phyloP scores from a whole-genome alignment of 2,888 invertebrate genomes.

The Chymomyza procnemis region DNA sequence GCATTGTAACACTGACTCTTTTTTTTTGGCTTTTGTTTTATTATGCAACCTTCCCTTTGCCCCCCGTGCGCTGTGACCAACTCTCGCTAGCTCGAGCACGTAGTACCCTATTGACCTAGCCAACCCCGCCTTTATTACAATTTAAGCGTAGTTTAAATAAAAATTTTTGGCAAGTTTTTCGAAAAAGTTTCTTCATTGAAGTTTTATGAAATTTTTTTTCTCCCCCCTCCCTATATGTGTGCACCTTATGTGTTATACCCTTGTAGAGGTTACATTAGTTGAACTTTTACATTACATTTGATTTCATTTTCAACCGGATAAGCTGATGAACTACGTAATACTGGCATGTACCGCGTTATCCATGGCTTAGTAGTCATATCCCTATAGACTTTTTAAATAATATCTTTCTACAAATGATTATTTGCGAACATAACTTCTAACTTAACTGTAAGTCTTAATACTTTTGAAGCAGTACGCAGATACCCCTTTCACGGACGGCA shows the following conservation, averaged over 20 bases:
- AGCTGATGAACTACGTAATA: no score
- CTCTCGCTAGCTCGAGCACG: slow-evolving; percentile 7
- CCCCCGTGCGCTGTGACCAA: not conserved
- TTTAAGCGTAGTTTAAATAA: slow-evolving; percentile 68
- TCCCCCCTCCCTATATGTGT: not conserved
- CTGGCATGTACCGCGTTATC: no score
- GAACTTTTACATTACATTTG: no score
- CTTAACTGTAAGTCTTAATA: no score
- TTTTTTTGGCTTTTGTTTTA: slow-evolving; percentile 54
- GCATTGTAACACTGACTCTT: slow-evolving; percentile 1
- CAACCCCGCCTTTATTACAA: slow-evolving; percentile 51
- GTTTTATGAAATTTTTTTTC: slow-evolving; percentile 58
- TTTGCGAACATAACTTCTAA: no score
- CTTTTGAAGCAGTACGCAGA: no score
- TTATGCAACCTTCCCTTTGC: slow-evolving; percentile 22
- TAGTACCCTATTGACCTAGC: not conserved
- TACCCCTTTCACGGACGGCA: no score
- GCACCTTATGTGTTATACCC: not conserved
- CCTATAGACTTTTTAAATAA: no score
- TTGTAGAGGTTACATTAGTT: not conserved
- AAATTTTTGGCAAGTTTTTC: slow-evolving; percentile 54
- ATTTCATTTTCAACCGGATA: no score
- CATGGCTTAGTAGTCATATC: no score
- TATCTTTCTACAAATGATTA: no score
- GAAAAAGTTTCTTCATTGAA: slow-evolving; percentile 44